Percentiles rank a stretch among this genome's conserved stretches.
Conservation (phyloP, 2,888 invertebrate species). For the Ypsolopha scabrella region DNA sequence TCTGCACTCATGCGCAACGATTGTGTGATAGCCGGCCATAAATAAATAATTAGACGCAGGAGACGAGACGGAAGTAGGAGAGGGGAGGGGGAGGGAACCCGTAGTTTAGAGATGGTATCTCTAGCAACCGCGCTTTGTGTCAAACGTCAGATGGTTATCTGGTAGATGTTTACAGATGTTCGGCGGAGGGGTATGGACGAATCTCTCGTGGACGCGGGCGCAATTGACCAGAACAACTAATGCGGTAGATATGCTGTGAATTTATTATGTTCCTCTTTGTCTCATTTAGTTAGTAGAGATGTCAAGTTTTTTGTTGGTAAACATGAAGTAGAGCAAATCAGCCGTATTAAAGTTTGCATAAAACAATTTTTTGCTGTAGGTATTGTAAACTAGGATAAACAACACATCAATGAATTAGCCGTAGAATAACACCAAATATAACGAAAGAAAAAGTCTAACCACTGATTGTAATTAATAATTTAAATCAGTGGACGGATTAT, state of each 20-base stretch:
- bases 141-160: constrained; percentile 68
- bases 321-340: too few relatives aligned
- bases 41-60: constrained; percentile 66
- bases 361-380: too few relatives aligned
- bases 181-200: constrained; percentile 56
- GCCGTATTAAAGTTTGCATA: too few relatives aligned
- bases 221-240: constrained; percentile 53
- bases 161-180: constrained; percentile 68
- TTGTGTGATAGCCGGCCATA: constrained; percentile 60
- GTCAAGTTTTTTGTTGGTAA: too few relatives aligned
- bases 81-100: constrained; percentile 30
- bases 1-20: constrained; percentile 63
- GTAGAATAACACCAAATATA: too few relatives aligned
- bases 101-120: constrained; percentile 64
- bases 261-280: constrained; percentile 47
- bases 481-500: too few relatives aligned
- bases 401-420: too few relatives aligned
- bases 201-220: constrained; percentile 36
- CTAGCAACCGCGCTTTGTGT: constrained; percentile 66
- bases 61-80: constrained; percentile 37
- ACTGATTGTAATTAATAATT: too few relatives aligned
- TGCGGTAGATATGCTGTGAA: constrained; percentile 43
- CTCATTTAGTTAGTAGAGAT: constrained; percentile 9
- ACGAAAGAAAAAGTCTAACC: too few relatives aligned
- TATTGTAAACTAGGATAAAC: too few relatives aligned